phyloP scores from a whole-genome alignment of 2,797 vertebrate genomes.

The Falco cherrug region DNA sequence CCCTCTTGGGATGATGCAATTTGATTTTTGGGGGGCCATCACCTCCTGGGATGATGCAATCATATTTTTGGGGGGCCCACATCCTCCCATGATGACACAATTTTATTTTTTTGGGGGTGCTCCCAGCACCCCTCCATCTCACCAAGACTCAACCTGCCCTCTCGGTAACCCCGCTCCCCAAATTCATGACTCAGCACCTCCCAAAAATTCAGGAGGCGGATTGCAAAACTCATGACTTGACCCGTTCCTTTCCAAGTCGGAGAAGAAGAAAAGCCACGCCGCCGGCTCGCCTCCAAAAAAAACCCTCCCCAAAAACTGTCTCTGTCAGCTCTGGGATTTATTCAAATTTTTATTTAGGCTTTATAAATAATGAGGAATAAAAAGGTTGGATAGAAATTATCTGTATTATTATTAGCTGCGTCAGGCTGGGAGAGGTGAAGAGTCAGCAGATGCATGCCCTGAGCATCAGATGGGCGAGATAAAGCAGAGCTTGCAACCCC shows the following conservation, averaged over 20 bases:
- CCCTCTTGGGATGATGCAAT: background rate
- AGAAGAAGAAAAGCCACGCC: background rate
- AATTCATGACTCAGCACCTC: conserved; percentile 30
- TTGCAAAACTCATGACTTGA: background rate
- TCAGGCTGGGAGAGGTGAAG: background rate
- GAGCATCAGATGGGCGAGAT: background rate
- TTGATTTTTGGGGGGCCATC: fast-evolving
- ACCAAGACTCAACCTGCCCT: background rate
- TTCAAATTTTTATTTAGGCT: background rate
- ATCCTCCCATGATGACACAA: too few species aligned
- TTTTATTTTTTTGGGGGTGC: background rate
- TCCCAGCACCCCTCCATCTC: background rate
- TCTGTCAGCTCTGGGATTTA: background rate
- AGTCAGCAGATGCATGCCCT: background rate
- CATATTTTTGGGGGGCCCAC: background rate
- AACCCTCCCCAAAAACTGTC: background rate
- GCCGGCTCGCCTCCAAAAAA: background rate
- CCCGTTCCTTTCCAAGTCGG: background rate
- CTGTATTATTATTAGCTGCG: background rate
- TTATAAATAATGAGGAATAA: background rate
- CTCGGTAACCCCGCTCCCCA: background rate
- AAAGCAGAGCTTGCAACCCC: background rate
- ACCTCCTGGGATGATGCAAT: too few species aligned
- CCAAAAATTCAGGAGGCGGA: background rate
- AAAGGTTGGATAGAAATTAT: background rate